phyloP scores from a whole-genome alignment of 1,140 invertebrate species.

The Nautilus pompilius region DNA sequence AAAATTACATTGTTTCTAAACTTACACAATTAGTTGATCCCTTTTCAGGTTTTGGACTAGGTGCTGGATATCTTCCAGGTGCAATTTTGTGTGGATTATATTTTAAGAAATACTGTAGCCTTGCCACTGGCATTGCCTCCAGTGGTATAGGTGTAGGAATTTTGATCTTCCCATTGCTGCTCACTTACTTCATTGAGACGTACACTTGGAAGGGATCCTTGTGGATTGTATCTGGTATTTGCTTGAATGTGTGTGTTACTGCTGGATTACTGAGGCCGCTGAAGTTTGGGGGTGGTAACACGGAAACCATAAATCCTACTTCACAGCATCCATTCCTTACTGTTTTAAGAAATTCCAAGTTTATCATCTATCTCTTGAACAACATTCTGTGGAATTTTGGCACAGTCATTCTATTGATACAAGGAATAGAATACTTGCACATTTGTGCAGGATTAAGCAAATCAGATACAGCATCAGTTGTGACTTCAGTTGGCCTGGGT shows the following conservation, averaged over 20 bases:
- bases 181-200: conserved; percentile 63
- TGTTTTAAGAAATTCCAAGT: conserved; percentile 31
- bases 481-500: conserved; percentile 29
- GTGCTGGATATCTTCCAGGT: conserved; percentile 40
- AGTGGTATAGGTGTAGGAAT: conserved; percentile 87
- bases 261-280: conserved; percentile 24
- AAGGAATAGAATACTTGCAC: conserved; percentile 30
- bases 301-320: background rate
- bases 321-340: background rate
- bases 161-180: conserved; percentile 69
- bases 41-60: conserved; percentile 34
- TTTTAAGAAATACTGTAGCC: conserved; percentile 82
- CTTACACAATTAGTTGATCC: no score
- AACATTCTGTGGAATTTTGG: conserved; percentile 46
- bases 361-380: conserved; percentile 38
- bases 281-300: background rate
- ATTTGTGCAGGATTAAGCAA: conserved; percentile 20
- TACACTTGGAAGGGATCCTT: conserved; percentile 74
- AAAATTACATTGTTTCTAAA: no score
- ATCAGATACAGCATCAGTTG: conserved; percentile 21
- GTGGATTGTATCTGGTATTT: conserved; percentile 84
- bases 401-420: conserved; percentile 22
- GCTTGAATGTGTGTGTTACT: conserved; percentile 60
- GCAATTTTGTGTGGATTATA: conserved; percentile 69
- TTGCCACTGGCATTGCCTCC: conserved; percentile 87